Percentiles rank a stretch among this genome's conserved stretches.
Evolutionary conservation across 2,113 vertebrate genomes (phyloP).

Genomic region (Tympanuchus pallidicinctus): DNA sequence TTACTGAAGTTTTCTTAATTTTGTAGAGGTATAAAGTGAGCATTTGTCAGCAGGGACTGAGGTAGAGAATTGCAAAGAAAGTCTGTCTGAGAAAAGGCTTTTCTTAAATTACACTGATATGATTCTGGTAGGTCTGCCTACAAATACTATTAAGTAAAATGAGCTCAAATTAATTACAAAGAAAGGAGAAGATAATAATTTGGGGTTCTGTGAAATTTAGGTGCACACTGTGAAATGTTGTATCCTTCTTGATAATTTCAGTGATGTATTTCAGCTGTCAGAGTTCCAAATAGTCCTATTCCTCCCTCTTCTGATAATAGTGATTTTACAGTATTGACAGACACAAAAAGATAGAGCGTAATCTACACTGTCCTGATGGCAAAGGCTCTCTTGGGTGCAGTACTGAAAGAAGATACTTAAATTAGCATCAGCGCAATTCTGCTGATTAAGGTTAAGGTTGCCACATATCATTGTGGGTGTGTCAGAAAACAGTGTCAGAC

Average conservation of each 20-base stretch:
- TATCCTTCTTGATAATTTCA: constrained; percentile 27
- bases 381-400: background rate
- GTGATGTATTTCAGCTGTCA: constrained; percentile 32
- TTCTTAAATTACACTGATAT: background rate
- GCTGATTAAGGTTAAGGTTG: background rate
- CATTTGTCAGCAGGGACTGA: background rate
- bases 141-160: background rate
- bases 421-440: background rate
- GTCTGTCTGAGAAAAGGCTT: background rate
- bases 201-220: constrained; percentile 31
- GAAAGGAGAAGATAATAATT: background rate
- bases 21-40: background rate
- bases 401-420: background rate
- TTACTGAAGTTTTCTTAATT: background rate
- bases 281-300: constrained; percentile 45
- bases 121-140: background rate
- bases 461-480: background rate
- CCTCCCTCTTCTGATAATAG: background rate
- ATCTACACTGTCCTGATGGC: background rate
- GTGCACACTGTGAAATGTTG: background rate
- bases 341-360: background rate
- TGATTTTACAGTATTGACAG: constrained; percentile 28
- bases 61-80: background rate
- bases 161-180: background rate
- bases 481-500: background rate